Percentiles rank a stretch among this genome's conserved stretches.
Conservation (phyloP, 1,140 invertebrate species). For the Antheraea mylitta region DNA sequence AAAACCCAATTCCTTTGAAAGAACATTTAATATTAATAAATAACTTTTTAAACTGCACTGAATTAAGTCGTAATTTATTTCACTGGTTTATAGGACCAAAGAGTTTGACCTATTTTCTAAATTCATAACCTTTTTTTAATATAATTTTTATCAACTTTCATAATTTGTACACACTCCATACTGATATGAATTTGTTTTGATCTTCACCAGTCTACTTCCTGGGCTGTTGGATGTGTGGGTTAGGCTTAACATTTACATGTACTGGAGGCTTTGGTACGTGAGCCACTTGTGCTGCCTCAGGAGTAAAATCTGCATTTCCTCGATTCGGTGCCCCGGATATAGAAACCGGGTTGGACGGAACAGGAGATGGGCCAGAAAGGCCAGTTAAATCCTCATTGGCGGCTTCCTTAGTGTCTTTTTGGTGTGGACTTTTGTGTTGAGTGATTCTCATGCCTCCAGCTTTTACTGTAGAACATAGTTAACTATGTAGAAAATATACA, state of each 20-base stretch:
- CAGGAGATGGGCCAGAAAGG: conserved; percentile 72
- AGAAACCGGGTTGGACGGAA: conserved; percentile 86
- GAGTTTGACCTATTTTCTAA: too few relatives aligned
- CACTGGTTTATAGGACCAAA: too few relatives aligned
- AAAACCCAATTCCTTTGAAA: too few relatives aligned
- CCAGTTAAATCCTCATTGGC: conserved; percentile 68
- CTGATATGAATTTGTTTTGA: conserved; percentile 32
- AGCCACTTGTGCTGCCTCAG: conserved; percentile 89
- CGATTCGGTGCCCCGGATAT: conserved; percentile 89
- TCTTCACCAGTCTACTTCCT: conserved; percentile 81
- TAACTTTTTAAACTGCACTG: too few relatives aligned
- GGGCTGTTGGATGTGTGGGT: conserved; percentile 86
- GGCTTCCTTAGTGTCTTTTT: conserved; percentile 81
- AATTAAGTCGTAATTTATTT: too few relatives aligned
- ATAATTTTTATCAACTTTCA: conserved; percentile 18
- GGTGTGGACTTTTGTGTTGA: conserved; percentile 88
- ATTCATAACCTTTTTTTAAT: background rate
- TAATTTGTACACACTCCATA: conserved; percentile 7
- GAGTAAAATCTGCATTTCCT: conserved; percentile 93
- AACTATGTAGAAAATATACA: background rate
- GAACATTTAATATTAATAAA: too few relatives aligned
- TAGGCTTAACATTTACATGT: conserved; percentile 80
- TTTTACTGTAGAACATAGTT: conserved; percentile 83
- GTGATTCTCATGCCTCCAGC: conserved; percentile 95
- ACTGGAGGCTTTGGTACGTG: conserved; percentile 87